A percentile compares a stretch with the other conserved stretches of the same genome.
These are phyloP conservation scores for Vidua chalybeata DNA, from an alignment of 2,113 vertebrate genomes.

Conservation along the genomic window DNA sequence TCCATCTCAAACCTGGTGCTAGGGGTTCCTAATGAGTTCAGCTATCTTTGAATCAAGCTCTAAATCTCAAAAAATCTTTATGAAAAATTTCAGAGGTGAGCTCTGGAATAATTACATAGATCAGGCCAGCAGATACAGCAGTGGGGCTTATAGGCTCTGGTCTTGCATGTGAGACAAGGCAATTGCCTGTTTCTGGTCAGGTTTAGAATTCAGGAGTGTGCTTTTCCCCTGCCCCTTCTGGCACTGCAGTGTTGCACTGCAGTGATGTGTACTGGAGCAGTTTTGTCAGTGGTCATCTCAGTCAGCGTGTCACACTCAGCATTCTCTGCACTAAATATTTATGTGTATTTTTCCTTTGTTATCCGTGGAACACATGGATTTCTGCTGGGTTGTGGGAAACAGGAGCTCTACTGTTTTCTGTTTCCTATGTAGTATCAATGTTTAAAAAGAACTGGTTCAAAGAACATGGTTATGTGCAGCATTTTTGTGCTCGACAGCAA, in stretches of 20 bases:
- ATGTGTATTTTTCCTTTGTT: not conserved
- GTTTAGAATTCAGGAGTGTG: not conserved
- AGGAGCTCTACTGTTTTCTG: not conserved
- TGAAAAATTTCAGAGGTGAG: not conserved
- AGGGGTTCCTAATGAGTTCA: fast-evolving
- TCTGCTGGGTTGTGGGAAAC: not conserved
- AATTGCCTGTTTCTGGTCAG: not conserved
- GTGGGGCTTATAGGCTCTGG: not conserved
- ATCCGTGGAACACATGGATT: not conserved
- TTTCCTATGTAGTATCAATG: not conserved
- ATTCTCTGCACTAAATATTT: not conserved
- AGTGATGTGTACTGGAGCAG: not conserved
- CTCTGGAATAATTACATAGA: not conserved
- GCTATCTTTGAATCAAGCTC: not conserved
- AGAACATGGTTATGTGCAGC: fast-evolving
- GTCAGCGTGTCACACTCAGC: not conserved
- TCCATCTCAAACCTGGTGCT: not conserved
- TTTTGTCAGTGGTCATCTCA: not conserved
- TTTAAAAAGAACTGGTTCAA: not conserved
- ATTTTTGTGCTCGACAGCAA: not conserved
- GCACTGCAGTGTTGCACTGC: not conserved
- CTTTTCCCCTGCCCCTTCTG: not conserved
- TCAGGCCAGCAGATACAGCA: not conserved
- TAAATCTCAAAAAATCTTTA: not conserved
- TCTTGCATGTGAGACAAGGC: not conserved